phyloP scores from a whole-genome alignment of 2,888 invertebrate species.

The Bellardia pandia region DNA sequence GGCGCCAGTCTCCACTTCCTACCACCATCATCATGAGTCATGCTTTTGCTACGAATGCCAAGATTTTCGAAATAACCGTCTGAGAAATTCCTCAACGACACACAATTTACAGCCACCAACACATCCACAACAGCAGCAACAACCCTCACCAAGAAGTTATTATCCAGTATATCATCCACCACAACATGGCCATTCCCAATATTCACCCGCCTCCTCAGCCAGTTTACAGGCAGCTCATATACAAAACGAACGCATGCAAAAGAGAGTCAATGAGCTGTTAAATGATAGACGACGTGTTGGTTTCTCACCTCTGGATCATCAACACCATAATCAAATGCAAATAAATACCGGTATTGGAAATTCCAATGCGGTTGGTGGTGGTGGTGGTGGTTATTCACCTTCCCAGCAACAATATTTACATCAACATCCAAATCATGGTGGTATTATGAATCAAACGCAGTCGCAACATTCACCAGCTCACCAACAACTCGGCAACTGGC shows the following conservation, averaged over 20 bases:
- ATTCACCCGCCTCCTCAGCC: conserved; percentile 76
- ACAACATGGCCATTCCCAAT: conserved; percentile 74
- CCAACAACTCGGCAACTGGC: conserved; percentile 62
- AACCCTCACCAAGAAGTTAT: conserved; percentile 66
- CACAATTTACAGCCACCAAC: conserved; percentile 52
- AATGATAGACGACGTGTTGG: conserved; percentile 82
- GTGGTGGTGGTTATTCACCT: conserved; percentile 25
- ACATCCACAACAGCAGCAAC: conserved; percentile 71
- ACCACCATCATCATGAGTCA: conserved; percentile 81
- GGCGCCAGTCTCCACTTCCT: conserved; percentile 56
- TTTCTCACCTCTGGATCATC: conserved; percentile 82
- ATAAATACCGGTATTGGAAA: conserved; percentile 25
- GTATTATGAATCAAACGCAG: conserved; percentile 65
- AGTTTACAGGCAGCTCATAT: conserved; percentile 79
- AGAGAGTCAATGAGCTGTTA: conserved; percentile 82
- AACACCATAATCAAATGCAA: conserved; percentile 69
- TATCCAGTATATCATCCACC: conserved; percentile 55
- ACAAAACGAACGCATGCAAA: conserved; percentile 82
- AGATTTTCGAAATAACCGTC: conserved; percentile 78
- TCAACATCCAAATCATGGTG: conserved; percentile 75
- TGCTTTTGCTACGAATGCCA: conserved; percentile 84
- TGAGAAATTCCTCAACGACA: conserved; percentile 68
- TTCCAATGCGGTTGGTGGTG: not conserved
- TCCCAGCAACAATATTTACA: conserved; percentile 77
- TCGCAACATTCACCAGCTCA: conserved; percentile 61